These are phyloP conservation scores for Calameuta pallipes DNA, from an alignment of 2,888 invertebrate genomes.

Conservation along the genomic window DNA sequence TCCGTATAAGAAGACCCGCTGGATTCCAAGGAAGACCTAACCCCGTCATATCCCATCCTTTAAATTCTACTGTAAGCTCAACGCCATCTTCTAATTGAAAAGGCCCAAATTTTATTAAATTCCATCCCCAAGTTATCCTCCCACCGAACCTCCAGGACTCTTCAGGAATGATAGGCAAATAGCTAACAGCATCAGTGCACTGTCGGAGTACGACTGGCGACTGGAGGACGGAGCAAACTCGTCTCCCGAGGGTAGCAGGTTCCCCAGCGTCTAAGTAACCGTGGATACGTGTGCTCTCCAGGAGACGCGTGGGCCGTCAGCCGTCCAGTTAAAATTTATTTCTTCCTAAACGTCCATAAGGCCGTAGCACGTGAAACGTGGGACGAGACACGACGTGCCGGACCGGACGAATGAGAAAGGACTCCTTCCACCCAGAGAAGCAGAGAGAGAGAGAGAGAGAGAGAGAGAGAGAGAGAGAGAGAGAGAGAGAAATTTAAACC, in stretches of 20 bases:
- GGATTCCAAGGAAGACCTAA: too few species aligned
- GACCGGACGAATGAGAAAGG: conserved; percentile 4
- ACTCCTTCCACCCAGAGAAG: too few species aligned
- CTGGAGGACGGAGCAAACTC: conserved; percentile 2
- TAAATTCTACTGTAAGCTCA: too few species aligned
- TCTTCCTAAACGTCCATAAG: conserved; percentile 46
- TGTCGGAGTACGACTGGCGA: background rate
- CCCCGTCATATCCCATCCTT: too few species aligned
- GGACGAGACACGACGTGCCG: conserved; percentile 30
- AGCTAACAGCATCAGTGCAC: too few species aligned
- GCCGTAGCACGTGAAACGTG: conserved; percentile 47
- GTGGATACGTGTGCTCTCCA: conserved; percentile 1
- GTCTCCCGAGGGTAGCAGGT: too few species aligned
- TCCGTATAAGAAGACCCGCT: background rate
- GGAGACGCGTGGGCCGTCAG: conserved; percentile 35
- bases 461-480: conserved; percentile 15
- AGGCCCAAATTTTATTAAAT: too few species aligned
- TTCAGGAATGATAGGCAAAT: too few species aligned
- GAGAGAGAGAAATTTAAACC: conserved; percentile 26
- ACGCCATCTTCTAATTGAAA: too few species aligned
- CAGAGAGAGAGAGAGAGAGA: conserved; percentile 12
- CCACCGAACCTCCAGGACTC: too few species aligned
- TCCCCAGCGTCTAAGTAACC: too few species aligned
- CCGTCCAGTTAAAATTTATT: conserved; percentile 49
- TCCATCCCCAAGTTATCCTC: too few species aligned